Evolutionary conservation across 1,140 invertebrate species (phyloP), one percentile per base, ranked within the genome.

Genomic region (Saccostrea glomerata): DNA sequence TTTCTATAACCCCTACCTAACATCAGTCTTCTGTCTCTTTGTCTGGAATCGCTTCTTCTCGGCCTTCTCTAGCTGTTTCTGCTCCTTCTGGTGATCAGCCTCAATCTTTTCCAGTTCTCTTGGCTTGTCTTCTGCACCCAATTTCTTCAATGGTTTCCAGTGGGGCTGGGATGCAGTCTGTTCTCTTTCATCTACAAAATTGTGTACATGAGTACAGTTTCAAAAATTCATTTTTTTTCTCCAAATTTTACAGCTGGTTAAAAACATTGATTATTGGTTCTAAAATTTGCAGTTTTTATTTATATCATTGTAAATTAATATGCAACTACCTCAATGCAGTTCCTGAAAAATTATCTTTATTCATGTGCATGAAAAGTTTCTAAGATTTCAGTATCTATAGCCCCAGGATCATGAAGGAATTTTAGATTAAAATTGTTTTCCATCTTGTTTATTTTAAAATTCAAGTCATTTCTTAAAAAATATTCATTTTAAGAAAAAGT

Each of bases 81-180:
- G 56, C 55, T 85, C 84, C 20, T 20, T 36, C 36, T 85, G 84
- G 17, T 85, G 56, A 12, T 85, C 84, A 20, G 25, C 30, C 58
- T 63, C 30, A 25, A 85, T 85, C 56, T 63, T 85, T 40, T 85
- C 84, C 30, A 85, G 56, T 63, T 85, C 84, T 58, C 63, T 85
- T 36, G 84, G 84, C 23, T 85, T 85, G 30, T 85, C 84, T n/a
- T 63, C 55, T 40, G 55, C 54, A 36, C 54, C 30, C 30, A n/a
- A 55, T 84, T 54, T 55, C 23, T 56, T 88, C 30, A 88, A 54
- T 58, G 30, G 83, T 23, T 85, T 88, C 87, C 87, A 88, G 20
- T 85, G 60, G 12, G 54, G 12, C 11, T 82, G 70, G 47, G 87
- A 84, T 77, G 63, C 84, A 20, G 87, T 56, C 55, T 77, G 82